Conservation (phyloP, 2,888 invertebrate species). For the Melieria omissa region DNA sequence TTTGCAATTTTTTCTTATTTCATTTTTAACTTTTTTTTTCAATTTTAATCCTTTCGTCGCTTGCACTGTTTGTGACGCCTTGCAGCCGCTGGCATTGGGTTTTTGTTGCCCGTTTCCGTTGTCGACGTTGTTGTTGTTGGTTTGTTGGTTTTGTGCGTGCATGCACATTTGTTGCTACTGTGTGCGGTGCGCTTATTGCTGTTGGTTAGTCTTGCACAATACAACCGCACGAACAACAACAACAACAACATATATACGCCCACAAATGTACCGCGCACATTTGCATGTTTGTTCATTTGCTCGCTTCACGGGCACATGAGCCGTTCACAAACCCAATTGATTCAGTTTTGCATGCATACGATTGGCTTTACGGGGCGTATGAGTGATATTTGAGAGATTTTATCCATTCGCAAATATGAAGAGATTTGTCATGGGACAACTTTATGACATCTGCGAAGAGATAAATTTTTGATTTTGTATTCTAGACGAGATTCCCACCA, state of each 20-base stretch:
- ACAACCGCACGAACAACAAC: not conserved
- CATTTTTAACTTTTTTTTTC: not conserved
- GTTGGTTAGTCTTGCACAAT: not conserved
- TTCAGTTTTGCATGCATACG: no score
- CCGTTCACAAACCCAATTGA: no score
- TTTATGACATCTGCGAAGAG: no score
- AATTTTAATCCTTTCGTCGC: not conserved
- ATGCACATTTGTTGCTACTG: not conserved
- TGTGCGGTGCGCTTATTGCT: not conserved
- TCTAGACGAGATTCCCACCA: no score
- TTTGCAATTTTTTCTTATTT: not conserved
- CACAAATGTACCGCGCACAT: not conserved
- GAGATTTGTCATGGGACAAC: no score
- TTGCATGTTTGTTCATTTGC: no score
- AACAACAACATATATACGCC: not conserved
- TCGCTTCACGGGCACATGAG: no score
- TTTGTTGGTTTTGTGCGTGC: not conserved
- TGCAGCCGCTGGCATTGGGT: not conserved
- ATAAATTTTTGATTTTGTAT: no score
- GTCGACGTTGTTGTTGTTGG: not conserved
- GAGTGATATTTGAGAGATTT: no score
- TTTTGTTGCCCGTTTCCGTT: not conserved
- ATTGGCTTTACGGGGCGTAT: no score
- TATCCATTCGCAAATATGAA: no score
- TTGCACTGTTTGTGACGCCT: not conserved